A percentile compares a stretch with the other conserved stretches of the same genome.
Evolutionary conservation across 2,888 invertebrate genomes (phyloP).

Genomic region (Drepanosiphum platanoidis): DNA sequence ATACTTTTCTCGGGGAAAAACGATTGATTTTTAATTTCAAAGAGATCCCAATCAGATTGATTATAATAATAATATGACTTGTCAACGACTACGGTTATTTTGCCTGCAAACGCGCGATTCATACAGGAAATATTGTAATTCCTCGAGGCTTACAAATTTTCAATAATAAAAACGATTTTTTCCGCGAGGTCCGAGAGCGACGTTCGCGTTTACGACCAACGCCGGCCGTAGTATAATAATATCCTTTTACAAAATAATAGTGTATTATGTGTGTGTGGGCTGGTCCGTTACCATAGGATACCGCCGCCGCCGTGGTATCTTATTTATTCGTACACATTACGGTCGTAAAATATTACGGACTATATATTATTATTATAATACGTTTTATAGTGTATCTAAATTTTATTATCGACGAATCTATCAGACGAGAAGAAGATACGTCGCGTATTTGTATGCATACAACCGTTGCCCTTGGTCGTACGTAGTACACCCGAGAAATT

Average conservation of each 20-base stretch:
- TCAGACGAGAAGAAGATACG: background rate
- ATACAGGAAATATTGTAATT: too few relatives aligned
- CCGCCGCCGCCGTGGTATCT: background rate
- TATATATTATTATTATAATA: too few relatives aligned
- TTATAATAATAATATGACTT: too few relatives aligned
- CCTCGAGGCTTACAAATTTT: background rate
- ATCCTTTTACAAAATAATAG: background rate
- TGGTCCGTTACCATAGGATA: background rate
- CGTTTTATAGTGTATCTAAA: background rate
- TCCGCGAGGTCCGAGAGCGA: background rate
- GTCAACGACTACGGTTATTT: background rate
- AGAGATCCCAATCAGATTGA: background rate
- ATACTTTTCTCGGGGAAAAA: too few relatives aligned
- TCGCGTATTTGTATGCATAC: background rate
- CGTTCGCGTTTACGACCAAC: background rate
- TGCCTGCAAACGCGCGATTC: background rate
- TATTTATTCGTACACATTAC: conserved; percentile 12
- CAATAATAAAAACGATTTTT: background rate
- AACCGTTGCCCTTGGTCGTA: background rate
- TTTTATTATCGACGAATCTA: conserved; percentile 14
- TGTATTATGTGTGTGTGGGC: background rate
- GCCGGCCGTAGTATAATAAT: background rate
- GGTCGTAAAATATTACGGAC: conserved; percentile 13
- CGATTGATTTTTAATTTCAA: too few relatives aligned
- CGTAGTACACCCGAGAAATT: background rate